A percentile compares a stretch with the other conserved stretches of the same genome.
Evolutionary conservation across 2,888 invertebrate species (phyloP).

Genomic region (Thelaira solivaga): DNA sequence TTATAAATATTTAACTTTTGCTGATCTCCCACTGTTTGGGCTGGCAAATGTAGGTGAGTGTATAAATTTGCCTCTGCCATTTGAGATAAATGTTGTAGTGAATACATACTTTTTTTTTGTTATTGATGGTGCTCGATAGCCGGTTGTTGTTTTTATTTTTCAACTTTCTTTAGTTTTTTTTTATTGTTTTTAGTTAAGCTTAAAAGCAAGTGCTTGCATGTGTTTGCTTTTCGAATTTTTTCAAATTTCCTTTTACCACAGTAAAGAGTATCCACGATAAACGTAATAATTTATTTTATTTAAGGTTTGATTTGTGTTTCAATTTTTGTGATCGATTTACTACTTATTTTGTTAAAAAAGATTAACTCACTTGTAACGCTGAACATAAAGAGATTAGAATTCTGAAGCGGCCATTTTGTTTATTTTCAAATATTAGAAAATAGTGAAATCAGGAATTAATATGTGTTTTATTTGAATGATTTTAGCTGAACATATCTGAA

Average conservation of each 20-base stretch:
- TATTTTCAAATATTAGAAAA: no score
- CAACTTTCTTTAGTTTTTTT: conserved; percentile 26
- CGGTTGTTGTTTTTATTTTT: not conserved
- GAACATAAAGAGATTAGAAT: no score
- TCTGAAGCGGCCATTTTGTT: no score
- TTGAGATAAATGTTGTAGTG: conserved; percentile 18
- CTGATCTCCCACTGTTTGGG: no score
- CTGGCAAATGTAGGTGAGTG: not conserved
- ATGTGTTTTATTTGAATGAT: no score
- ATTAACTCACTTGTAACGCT: no score
- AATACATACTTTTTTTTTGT: not conserved
- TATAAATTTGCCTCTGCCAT: not conserved
- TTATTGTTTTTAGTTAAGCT: not conserved
- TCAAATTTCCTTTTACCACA: not conserved
- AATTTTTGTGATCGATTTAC: no score
- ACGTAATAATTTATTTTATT: not conserved
- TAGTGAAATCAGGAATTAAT: no score
- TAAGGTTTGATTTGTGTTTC: no score
- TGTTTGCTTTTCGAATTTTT: conserved; percentile 2
- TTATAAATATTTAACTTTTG: no score
- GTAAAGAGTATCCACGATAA: conserved; percentile 29
- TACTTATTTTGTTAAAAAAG: no score
- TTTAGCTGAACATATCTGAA: no score
- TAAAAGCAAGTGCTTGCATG: not conserved
- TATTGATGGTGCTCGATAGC: conserved; percentile 32